A percentile compares a stretch with the other conserved stretches of the same genome.
These are phyloP conservation scores for Aplysia californica DNA, from an alignment of 1,140 invertebrate genomes.

Conservation along the genomic window DNA sequence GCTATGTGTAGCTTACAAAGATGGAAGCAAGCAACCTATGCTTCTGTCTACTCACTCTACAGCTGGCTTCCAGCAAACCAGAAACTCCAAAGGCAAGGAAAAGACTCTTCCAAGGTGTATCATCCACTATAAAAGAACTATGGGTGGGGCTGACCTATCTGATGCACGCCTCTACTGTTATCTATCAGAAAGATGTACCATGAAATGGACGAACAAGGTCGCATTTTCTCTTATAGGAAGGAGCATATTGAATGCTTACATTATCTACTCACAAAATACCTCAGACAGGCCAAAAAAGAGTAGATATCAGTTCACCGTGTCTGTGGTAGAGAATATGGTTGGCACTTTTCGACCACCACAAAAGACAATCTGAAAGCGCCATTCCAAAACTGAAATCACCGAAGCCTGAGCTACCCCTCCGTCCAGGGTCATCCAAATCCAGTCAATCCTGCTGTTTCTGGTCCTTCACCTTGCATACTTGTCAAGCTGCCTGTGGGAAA, in stretches of 20 bases:
- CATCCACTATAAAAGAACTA: background rate
- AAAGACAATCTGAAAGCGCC: background rate
- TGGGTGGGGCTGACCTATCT: background rate
- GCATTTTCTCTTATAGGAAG: background rate
- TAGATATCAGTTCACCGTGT: background rate
- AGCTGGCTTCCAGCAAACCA: background rate
- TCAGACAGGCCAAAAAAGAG: background rate
- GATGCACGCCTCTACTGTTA: background rate
- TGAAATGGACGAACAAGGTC: background rate
- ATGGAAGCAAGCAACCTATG: background rate
- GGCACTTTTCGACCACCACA: background rate
- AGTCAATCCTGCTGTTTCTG: background rate
- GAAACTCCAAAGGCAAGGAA: background rate
- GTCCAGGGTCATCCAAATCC: background rate
- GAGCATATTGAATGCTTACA: background rate
- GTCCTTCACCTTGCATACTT: background rate
- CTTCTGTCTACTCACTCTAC: background rate
- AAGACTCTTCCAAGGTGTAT: background rate
- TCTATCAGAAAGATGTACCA: background rate
- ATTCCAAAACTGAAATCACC: background rate
- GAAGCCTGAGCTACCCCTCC: too few relatives aligned
- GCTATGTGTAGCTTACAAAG: too few relatives aligned
- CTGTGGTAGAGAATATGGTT: background rate
- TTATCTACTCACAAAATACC: background rate
- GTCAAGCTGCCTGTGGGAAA: background rate